These are phyloP conservation scores for Lophius americanus DNA, from an alignment of 2,797 vertebrate genomes.

Conservation along the genomic window DNA sequence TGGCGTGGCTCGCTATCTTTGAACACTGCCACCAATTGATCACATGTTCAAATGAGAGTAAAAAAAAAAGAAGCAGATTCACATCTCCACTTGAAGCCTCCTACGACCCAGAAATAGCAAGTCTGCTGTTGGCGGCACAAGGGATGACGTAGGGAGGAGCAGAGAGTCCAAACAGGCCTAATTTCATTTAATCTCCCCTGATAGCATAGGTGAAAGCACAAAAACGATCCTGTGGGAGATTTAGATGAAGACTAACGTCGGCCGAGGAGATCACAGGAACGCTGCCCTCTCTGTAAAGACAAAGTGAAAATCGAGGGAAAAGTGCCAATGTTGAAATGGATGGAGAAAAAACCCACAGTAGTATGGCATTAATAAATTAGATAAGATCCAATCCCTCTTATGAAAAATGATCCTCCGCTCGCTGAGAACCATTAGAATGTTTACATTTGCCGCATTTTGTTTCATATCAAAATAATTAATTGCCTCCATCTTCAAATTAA, in stretches of 20 bases:
- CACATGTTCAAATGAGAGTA: slow-evolving; percentile 52
- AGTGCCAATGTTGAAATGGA: slow-evolving; percentile 61
- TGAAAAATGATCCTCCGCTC: slow-evolving; percentile 82
- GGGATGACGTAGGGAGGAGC: slow-evolving; percentile 42
- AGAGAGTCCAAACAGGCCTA: slow-evolving; percentile 74
- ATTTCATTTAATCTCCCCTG: slow-evolving; percentile 79
- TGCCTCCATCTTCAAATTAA: slow-evolving; percentile 87
- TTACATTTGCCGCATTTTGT: slow-evolving; percentile 85
- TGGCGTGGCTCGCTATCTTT: slow-evolving; percentile 54
- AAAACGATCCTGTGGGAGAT: slow-evolving; percentile 78
- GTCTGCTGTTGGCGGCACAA: slow-evolving; percentile 27
- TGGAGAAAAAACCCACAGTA: slow-evolving; percentile 22
- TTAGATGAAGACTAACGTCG: slow-evolving; percentile 74
- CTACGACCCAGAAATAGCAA: slow-evolving; percentile 66
- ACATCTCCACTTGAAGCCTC: slow-evolving; percentile 65
- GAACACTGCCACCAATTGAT: slow-evolving; percentile 73
- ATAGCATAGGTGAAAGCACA: slow-evolving; percentile 75
- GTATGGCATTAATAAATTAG: slow-evolving; percentile 74
- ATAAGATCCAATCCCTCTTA: slow-evolving; percentile 79
- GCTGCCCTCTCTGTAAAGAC: slow-evolving; percentile 64
- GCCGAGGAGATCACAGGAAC: slow-evolving; percentile 73
- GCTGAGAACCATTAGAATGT: slow-evolving; percentile 85
- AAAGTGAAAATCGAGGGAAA: slow-evolving; percentile 80
- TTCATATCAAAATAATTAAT: slow-evolving; percentile 87
- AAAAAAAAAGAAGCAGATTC: slow-evolving; percentile 52